Evolutionary conservation across 2,888 invertebrate genomes (phyloP).

Genomic region (Perizoma affinitatum): DNA sequence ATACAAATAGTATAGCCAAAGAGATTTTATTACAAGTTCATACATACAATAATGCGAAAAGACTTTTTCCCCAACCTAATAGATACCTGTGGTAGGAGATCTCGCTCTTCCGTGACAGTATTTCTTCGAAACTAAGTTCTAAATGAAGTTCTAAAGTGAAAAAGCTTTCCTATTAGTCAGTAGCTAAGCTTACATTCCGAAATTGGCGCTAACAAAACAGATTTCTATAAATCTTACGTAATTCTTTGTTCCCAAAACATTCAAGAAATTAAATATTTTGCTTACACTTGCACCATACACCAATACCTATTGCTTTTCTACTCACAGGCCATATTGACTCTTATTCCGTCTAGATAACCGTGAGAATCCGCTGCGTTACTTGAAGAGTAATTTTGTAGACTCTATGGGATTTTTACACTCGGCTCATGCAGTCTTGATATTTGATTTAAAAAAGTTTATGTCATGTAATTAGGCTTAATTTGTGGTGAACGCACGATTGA

Average conservation of each 20-base stretch:
- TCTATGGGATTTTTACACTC: constrained; percentile 72
- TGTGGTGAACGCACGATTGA: constrained; percentile 16
- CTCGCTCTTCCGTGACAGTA: no score
- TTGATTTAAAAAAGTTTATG: constrained; percentile 23
- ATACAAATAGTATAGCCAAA: no score
- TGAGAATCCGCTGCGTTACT: constrained; percentile 49
- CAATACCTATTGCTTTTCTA: constrained; percentile 53
- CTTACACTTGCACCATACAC: constrained; percentile 65
- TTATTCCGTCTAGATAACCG: constrained; percentile 56
- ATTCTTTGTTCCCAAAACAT: constrained; percentile 22
- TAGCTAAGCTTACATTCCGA: not conserved
- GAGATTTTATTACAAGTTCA: no score
- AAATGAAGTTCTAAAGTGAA: no score
- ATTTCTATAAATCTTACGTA: constrained; percentile 2
- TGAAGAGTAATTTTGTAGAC: constrained; percentile 74
- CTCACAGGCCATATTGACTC: constrained; percentile 48
- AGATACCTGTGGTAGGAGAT: no score
- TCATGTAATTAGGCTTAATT: constrained; percentile 23
- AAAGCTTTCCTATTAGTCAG: no score
- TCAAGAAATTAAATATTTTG: constrained; percentile 47
- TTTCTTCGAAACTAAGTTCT: no score
- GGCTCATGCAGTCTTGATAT: constrained; percentile 52
- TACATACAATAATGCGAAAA: no score
- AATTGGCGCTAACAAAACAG: not conserved
- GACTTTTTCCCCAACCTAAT: no score